These are phyloP conservation scores for Halocaridina rubra DNA, from an alignment of 2,888 invertebrate species.

Conservation along the genomic window DNA sequence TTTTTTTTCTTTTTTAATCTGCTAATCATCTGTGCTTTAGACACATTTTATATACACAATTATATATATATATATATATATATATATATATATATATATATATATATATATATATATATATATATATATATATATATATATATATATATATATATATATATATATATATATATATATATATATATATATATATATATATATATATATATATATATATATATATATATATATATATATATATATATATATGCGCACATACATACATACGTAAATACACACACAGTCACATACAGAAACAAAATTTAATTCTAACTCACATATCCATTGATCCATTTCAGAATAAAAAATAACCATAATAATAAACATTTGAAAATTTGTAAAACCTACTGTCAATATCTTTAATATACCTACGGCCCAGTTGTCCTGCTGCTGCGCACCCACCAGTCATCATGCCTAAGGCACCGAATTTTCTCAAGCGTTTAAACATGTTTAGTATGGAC, in stretches of 20 bases:
- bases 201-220: background rate
- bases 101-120: background rate
- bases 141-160: background rate
- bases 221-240: background rate
- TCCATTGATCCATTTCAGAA: background rate
- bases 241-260: background rate
- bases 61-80: background rate
- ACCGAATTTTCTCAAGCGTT: background rate
- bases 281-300: background rate
- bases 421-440: background rate
- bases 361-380: too few species aligned
- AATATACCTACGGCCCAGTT: background rate
- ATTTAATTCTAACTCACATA: background rate
- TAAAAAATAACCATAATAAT: background rate
- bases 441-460: background rate
- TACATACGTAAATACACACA: background rate
- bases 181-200: background rate
- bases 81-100: background rate
- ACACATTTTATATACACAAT: background rate
- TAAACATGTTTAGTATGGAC: constrained; percentile 42
- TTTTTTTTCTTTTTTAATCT: too few species aligned
- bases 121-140: background rate
- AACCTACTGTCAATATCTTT: too few species aligned
- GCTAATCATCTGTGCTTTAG: too few species aligned
- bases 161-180: background rate